Evolutionary conservation across 2,888 invertebrate species (phyloP), one percentile per base, ranked within the genome.

Genomic region (Drosophila prostipennis): DNA sequence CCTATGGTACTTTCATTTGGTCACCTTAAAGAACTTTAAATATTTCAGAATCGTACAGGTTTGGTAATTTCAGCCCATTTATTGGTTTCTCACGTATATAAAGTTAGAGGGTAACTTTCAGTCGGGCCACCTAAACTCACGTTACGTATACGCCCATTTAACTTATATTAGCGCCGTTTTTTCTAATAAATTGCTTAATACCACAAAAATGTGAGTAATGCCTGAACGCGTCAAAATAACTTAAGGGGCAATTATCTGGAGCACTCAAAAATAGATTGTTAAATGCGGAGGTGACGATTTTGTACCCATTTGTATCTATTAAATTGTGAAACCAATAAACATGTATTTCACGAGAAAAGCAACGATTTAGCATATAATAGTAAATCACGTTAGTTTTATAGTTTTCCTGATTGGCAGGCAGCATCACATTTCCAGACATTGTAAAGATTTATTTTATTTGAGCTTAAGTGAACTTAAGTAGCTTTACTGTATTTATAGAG

Each of bases 161-260:
- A 53, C 19, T 54, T 49, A 39, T 13, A 52, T 49, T 49, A 54
- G 34, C 58, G 8, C 13, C 39, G 10, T 49, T 43, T 54, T 54
- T 59, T 51, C 23, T 14, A 45, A 40, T 45, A 60, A 71, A 71
- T 60, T 39, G 26, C 52, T 39, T 70, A 53, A 61, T 61, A 52
- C 29, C 1, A 19, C 14, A 39, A 46, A 70, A 43, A 70, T 61
- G 51, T 48, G 60, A 52, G 52, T 42, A 64, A 55, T 49, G 48
- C 48, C 10, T 40, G 42, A 55, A 60, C 45, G 70, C 54, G 34
- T 39, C 36, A 26, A 51, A 58, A 29, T 19, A 5, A 40, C 29
- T 39, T 36, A 49, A 14, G n/a, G 5, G 5, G 6, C 37, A 68
- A 70, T 68, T 70, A 70, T 14, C 34, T 36, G 11, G 43, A 49